Conservation (phyloP, 2,888 invertebrate species). For the Thymelicus acteon region DNA sequence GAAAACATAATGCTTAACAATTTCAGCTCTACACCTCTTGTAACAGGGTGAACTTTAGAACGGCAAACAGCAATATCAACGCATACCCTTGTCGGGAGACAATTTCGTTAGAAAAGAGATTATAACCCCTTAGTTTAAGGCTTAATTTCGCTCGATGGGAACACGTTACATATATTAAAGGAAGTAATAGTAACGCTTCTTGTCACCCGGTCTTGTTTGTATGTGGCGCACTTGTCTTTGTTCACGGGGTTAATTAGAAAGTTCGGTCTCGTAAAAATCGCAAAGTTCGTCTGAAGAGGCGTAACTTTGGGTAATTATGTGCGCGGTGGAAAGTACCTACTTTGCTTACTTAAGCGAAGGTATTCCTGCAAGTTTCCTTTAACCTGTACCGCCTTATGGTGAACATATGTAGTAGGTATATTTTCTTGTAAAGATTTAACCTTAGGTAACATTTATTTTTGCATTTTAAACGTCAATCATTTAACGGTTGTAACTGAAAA, state of each 20-base stretch:
- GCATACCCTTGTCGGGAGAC: slow-evolving; percentile 35
- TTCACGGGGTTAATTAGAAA: slow-evolving; percentile 75
- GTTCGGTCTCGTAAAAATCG: slow-evolving; percentile 56
- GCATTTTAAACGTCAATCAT: background rate
- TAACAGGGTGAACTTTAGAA: slow-evolving; percentile 50
- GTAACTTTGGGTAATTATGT: slow-evolving; percentile 45
- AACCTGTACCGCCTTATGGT: too few relatives aligned
- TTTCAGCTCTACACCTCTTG: slow-evolving; percentile 47
- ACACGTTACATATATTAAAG: slow-evolving; percentile 48
- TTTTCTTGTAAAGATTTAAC: too few relatives aligned
- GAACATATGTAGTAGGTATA: too few relatives aligned
- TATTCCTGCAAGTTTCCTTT: background rate
- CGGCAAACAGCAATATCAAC: slow-evolving; percentile 36
- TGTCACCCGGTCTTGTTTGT: slow-evolving; percentile 66
- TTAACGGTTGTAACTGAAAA: background rate
- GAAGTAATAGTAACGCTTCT: slow-evolving; percentile 59
- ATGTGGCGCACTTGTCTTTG: slow-evolving; percentile 63
- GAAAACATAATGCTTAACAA: slow-evolving; percentile 43
- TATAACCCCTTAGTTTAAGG: slow-evolving; percentile 44
- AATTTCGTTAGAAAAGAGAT: slow-evolving; percentile 35
- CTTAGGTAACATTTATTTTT: too few relatives aligned
- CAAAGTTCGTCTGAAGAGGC: slow-evolving; percentile 48
- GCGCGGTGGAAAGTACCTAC: slow-evolving; percentile 40
- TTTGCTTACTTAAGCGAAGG: slow-evolving; percentile 20
- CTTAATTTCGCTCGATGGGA: slow-evolving; percentile 43